A percentile compares a stretch with the other conserved stretches of the same genome.
Evolutionary conservation across 2,888 invertebrate genomes (phyloP).

Genomic region (Maniola hyperantus): DNA sequence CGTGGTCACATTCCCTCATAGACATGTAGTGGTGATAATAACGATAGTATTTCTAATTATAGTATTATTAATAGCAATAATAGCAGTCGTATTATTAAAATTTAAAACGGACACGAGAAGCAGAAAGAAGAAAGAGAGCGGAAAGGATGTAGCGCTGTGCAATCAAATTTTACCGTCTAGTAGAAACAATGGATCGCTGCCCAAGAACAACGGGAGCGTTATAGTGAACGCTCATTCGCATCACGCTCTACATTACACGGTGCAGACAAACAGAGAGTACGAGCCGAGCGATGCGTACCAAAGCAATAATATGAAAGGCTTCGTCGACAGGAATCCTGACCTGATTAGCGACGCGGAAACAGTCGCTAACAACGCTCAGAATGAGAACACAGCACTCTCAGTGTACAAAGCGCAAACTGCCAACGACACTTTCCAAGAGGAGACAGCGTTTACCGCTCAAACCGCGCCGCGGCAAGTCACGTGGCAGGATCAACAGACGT

Average conservation of each 20-base stretch:
- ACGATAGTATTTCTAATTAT: constrained; percentile 86
- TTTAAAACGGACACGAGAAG: constrained; percentile 77
- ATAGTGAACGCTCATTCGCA: constrained; percentile 82
- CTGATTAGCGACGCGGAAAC: constrained; percentile 90
- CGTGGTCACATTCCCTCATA: constrained; percentile 86
- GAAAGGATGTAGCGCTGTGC: constrained; percentile 84
- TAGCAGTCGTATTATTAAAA: constrained; percentile 84
- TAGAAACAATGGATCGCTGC: constrained; percentile 74
- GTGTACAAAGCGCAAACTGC: constrained; percentile 72
- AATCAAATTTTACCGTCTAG: constrained; percentile 78
- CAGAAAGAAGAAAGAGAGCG: constrained; percentile 82
- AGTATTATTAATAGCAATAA: constrained; percentile 85
- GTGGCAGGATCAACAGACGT: constrained; percentile 78
- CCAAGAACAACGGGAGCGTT: constrained; percentile 81
- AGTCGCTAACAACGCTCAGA: constrained; percentile 75
- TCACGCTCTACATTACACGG: constrained; percentile 79
- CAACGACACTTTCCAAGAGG: constrained; percentile 71
- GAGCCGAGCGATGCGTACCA: constrained; percentile 80
- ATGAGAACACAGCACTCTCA: constrained; percentile 72
- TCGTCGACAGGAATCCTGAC: constrained; percentile 89
- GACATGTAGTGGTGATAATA: constrained; percentile 87
- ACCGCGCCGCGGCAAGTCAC: constrained; percentile 79
- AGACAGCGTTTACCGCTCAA: constrained; percentile 68
- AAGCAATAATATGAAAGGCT: constrained; percentile 77
- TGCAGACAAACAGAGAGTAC: constrained; percentile 79